Evolutionary conservation across 2,888 invertebrate genomes (phyloP).

Genomic region (Agrilus biguttatus): DNA sequence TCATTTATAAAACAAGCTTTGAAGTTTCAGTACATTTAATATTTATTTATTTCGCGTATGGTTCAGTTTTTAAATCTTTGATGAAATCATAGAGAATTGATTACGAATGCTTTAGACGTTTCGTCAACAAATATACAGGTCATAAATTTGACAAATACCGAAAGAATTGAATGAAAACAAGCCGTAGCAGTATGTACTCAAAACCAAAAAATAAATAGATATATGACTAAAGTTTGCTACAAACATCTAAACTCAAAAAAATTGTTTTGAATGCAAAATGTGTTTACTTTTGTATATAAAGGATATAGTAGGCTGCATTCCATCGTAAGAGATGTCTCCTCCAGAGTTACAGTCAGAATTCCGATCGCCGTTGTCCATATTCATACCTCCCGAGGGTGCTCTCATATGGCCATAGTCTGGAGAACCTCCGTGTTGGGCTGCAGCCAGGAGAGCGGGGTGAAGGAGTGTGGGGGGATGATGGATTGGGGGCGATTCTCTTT

Average conservation of each 20-base stretch:
- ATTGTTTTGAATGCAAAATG: not conserved
- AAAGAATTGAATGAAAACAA: no score
- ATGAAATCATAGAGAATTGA: no score
- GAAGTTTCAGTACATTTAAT: not conserved
- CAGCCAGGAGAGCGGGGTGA: slow-evolving; percentile 73
- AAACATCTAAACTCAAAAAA: no score
- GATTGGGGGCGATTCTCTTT: slow-evolving; percentile 72
- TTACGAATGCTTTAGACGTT: no score
- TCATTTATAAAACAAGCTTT: not conserved
- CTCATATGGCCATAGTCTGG: slow-evolving; percentile 66
- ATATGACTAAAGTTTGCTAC: no score
- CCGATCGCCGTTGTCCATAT: slow-evolving; percentile 72
- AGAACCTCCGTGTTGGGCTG: slow-evolving; percentile 66
- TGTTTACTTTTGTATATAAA: slow-evolving; percentile 48
- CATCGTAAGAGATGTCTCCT: slow-evolving; percentile 81
- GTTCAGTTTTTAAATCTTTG: no score
- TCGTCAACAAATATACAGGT: no score
- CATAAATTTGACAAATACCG: no score
- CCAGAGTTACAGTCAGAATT: slow-evolving; percentile 85
- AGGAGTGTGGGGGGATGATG: slow-evolving; percentile 73
- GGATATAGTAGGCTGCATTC: slow-evolving; percentile 92
- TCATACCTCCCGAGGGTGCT: slow-evolving; percentile 33
- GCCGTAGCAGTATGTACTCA: no score
- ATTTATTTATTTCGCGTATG: no score
- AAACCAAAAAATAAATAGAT: no score